Percentiles rank a stretch among this genome's conserved stretches.
Evolutionary conservation across 2,113 vertebrate genomes (phyloP).

Genomic region (Isurus oxyrinchus): DNA sequence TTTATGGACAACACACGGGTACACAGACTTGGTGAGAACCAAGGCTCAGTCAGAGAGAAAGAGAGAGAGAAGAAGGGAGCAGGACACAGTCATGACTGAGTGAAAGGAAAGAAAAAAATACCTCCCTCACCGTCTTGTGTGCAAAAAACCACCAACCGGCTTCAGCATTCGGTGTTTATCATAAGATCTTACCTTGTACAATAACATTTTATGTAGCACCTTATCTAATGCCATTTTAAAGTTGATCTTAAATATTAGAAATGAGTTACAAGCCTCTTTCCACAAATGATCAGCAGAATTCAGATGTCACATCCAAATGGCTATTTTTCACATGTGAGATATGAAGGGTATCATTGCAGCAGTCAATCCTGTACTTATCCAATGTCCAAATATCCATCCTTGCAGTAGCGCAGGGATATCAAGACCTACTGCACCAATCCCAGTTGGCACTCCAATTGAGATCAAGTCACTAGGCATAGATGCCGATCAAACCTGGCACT

Average conservation of each 20-base stretch:
- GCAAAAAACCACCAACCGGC: slow-evolving; percentile 30
- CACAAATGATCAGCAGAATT: not conserved
- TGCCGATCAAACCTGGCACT: not conserved
- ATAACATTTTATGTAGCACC: no score
- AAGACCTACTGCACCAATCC: not conserved
- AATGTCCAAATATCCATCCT: not conserved
- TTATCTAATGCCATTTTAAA: not conserved
- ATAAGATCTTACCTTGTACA: no score
- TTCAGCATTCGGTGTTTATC: slow-evolving; percentile 40
- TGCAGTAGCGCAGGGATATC: not conserved
- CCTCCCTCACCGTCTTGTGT: not conserved
- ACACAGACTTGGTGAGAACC: not conserved
- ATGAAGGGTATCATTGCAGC: not conserved
- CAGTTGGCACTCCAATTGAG: not conserved
- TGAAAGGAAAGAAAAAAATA: slow-evolving; percentile 17
- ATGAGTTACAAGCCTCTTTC: not conserved
- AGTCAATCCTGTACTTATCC: not conserved
- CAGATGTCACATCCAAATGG: not conserved
- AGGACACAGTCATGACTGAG: not conserved
- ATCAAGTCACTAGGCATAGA: not conserved
- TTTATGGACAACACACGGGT: not conserved
- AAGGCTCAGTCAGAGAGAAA: not conserved
- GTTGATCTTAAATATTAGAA: not conserved
- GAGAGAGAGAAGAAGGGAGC: not conserved
- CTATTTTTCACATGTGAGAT: not conserved